These are phyloP conservation scores for Drosophila parabipectinata DNA, from an alignment of 1,140 invertebrate genomes.

Conservation along the genomic window DNA sequence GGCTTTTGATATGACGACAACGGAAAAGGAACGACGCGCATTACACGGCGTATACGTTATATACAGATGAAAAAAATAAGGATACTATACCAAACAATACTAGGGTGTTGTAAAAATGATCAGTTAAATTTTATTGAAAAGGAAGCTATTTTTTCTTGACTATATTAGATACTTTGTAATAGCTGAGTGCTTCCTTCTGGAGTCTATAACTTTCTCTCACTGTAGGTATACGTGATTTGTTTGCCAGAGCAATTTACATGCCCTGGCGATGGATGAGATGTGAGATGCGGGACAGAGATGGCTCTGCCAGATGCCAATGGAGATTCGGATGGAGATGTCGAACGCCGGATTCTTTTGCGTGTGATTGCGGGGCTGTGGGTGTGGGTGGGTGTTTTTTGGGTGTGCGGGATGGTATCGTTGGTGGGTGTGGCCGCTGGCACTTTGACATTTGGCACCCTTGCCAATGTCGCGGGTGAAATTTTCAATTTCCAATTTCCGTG, in stretches of 20 bases:
- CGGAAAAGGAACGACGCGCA: constrained; percentile 28
- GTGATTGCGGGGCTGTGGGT: constrained; percentile 29
- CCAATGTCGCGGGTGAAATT: constrained; percentile 19
- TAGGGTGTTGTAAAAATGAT: too few relatives aligned
- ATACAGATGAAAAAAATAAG: constrained; percentile 1
- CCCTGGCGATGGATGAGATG: constrained; percentile 49
- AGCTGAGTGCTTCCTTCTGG: not conserved
- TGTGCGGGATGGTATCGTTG: not conserved
- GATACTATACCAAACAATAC: not conserved
- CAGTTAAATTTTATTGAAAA: too few relatives aligned
- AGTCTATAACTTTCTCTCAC: constrained; percentile 1
- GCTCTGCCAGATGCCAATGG: constrained; percentile 46
- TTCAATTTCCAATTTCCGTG: constrained; percentile 44
- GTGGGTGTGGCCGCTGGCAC: constrained; percentile 38
- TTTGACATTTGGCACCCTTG: constrained; percentile 71
- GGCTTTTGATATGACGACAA: constrained; percentile 66
- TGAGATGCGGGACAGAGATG: constrained; percentile 32
- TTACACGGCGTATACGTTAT: constrained; percentile 43
- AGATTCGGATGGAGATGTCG: constrained; percentile 39
- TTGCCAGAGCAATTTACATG: constrained; percentile 76
- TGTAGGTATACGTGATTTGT: constrained; percentile 68
- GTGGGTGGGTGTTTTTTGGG: not conserved
- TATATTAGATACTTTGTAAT: too few relatives aligned
- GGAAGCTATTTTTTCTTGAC: too few relatives aligned
- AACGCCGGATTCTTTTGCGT: constrained; percentile 44